Percentiles rank a stretch among this genome's conserved stretches.
Conservation (phyloP, 2,113 vertebrate species). For the Cephalopholis sonnerati region DNA sequence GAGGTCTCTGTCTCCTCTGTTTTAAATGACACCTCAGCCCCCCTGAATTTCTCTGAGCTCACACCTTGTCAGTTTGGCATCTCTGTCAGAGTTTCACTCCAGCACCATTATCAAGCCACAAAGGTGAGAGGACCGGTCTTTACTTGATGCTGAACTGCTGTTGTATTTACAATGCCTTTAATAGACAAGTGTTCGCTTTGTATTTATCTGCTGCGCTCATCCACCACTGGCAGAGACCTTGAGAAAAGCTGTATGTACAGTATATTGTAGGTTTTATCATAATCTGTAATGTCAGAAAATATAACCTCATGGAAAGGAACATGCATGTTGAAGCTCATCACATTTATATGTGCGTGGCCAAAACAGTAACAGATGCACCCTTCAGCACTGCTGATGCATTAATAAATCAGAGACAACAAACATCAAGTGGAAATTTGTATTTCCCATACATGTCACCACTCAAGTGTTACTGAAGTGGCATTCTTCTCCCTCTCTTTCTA, state of each 20-base stretch:
- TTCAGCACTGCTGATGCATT: neutral
- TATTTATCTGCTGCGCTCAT: neutral
- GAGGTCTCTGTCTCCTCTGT: neutral
- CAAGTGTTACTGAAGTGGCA: neutral
- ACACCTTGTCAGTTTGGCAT: constrained; percentile 82
- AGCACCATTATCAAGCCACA: constrained; percentile 45
- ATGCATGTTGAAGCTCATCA: neutral
- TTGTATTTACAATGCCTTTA: neutral
- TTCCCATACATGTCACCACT: neutral
- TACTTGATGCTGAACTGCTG: neutral
- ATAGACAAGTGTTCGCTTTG: neutral
- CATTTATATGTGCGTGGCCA: neutral
- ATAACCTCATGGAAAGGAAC: neutral
- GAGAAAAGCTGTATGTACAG: neutral
- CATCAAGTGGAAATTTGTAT: neutral
- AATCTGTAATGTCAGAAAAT: neutral
- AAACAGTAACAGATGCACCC: neutral
- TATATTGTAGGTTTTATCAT: neutral
- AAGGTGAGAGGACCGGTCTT: constrained; percentile 72
- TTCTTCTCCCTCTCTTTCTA: constrained; percentile 30
- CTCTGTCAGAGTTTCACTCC: constrained; percentile 79
- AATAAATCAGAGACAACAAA: neutral
- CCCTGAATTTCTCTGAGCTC: constrained; percentile 73
- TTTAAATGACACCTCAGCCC: constrained; percentile 10
- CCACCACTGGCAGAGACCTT: neutral